phyloP scores from a whole-genome alignment of 2,888 invertebrate species.

The Volucella zonaria region DNA sequence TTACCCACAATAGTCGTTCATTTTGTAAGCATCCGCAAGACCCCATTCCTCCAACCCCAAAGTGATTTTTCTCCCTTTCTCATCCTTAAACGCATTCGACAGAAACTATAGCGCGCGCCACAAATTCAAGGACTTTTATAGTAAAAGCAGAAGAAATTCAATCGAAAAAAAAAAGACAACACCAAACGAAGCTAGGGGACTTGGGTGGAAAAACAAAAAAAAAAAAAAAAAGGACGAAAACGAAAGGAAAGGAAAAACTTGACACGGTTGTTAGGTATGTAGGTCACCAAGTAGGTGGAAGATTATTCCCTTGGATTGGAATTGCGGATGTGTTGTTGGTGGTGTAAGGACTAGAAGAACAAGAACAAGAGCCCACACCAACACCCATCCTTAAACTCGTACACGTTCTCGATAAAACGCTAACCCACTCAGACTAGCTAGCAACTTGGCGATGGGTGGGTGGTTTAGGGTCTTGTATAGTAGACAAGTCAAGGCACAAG shows the following conservation, averaged over 20 bases:
- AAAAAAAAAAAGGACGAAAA: constrained; percentile 11
- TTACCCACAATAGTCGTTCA: constrained; percentile 44
- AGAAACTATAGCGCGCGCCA: constrained; percentile 44
- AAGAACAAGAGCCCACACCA: constrained; percentile 5
- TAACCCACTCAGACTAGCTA: neutral
- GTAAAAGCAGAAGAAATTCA: constrained; percentile 17
- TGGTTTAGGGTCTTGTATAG: neutral
- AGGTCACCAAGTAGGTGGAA: constrained; percentile 70
- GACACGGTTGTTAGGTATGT: constrained; percentile 66
- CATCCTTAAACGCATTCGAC: constrained; percentile 12
- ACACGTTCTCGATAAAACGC: no score
- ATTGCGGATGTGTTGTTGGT: constrained; percentile 44
- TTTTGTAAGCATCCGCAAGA: constrained; percentile 28
- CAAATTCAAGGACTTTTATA: constrained; percentile 59
- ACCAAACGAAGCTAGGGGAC: neutral
- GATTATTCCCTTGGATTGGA: constrained; percentile 36
- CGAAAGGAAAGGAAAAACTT: constrained; percentile 51
- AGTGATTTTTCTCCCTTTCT: constrained; percentile 8
- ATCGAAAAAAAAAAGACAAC: constrained; percentile 15
- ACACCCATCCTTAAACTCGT: no score
- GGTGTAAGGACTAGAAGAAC: constrained; percentile 15
- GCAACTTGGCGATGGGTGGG: neutral
- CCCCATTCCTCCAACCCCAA: neutral
- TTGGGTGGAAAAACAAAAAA: no score
- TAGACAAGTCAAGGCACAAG: neutral